Base-by-base conservation (phyloP, 2,797 vertebrate species). In the Netta rufina region DNA sequence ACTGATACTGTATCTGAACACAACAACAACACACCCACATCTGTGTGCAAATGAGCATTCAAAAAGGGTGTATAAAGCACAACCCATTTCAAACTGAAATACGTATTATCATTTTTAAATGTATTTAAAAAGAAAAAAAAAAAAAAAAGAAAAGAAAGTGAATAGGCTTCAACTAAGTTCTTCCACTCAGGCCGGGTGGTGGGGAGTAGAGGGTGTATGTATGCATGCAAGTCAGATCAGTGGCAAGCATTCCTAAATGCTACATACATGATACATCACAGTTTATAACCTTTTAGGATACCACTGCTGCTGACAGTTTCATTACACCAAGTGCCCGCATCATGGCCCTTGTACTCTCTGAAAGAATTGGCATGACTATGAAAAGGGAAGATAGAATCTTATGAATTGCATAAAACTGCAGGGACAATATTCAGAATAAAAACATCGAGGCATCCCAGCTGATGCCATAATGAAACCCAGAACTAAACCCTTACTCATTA, bases 381-480 rank as follows among this genome's bases (percentile, higher is more conserved):
- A 69, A 78, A 84, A 80, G n/a, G 64, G 80, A 77, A 91, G 43
- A 69, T 4, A 84, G 57, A 85, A 69, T 12, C 32, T 27, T 36
- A 41, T 9, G 25, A 92, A 70, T 24, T 49, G 32, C 36, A 76
- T 53, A 75, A 54, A 92, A 81, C 86, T 41, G 21, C 90, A 74
- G 75, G 64, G 53, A 76, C 36, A 22, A 87, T 57, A 87, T 13
- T 79, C 15, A 80, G 74, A 93, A 89, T 54, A 77, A 72, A 95
- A 81, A 41, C 77, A 32, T 18, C 75, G 65, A 75, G n/a, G 72
- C n/a, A 86, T 33, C n/a, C 67, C 66, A 84, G 33, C 24, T 87
- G 77, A 88, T 47, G 20, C 36, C 76, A 86, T 78, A 71, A 75
- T 39, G 86, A 94, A 93, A 56, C 10, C 30, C 73, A 67, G 39